Base-by-base conservation (phyloP, 53 echinoderm and acorn worm genomes). In the Mesocentrotus franciscanus region DNA sequence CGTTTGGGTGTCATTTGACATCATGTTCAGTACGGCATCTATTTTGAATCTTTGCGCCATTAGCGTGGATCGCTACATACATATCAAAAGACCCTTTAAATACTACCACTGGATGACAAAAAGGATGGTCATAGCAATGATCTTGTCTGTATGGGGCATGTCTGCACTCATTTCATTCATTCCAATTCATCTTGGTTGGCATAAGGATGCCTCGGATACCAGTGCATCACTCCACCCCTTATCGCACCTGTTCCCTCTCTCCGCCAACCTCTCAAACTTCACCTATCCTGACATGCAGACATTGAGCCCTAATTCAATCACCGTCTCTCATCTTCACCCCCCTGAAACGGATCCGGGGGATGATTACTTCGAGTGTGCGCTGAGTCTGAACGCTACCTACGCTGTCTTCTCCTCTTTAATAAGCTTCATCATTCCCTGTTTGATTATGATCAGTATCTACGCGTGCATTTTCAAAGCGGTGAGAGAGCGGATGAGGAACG, bases 1-100 rank as follows among this genome's bases (percentile, higher is more conserved):
- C 79, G 97, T 99, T 1, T 99, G 99, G 99, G 96, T 99, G 9
- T 98, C 98, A 0, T 99, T 99, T 92, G 99, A 99, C 74, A 98
- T 99, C 29, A 97, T 99, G 97, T 99, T 99, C 92, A 98, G 98
- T 89, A 99, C 99, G n/a, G 99, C 99, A 9, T 99, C 99, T 60
- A 99, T 99, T 71, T 90, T 99, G 72, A 99, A 99, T 85, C 96
- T 99, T 10, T 99, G 99, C 75, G 97, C 98, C 3, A 99, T 99
- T 34, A 99, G 99, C 92, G 98, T 98, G 36, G 99, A 99, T 78
- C 96, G 99, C 30, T 99, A 99, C 89, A 95, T 99, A 57, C 99
- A 99, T 89, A 99, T 99, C 55, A 99, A 98, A 95, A 97, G 97
- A 84, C 99, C 99, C 10, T 97, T 99, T 85, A 97, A 97, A 58